Evolutionary conservation across 2,888 invertebrate genomes (phyloP).

Genomic region (Zygothrica quintamaculata): DNA sequence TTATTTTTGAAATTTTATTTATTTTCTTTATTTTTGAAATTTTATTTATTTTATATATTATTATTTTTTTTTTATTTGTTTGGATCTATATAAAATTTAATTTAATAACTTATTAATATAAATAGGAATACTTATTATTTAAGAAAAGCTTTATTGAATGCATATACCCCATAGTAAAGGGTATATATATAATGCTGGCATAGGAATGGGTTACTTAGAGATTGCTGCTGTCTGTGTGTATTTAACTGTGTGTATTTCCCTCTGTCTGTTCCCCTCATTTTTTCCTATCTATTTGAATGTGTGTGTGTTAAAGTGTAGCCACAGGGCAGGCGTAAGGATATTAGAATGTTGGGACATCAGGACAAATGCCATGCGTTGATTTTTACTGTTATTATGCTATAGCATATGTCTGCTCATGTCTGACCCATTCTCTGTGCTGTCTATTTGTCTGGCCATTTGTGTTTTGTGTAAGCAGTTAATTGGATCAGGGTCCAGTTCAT

Average conservation of each 20-base stretch:
- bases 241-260: slow-evolving; percentile 1
- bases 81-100: no score
- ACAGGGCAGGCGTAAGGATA: slow-evolving; percentile 59
- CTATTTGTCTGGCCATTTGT: slow-evolving; percentile 67
- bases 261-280: no score
- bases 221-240: background rate
- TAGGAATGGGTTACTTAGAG: slow-evolving; percentile 18
- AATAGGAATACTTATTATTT: no score
- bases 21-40: no score
- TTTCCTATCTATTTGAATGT: slow-evolving; percentile 11
- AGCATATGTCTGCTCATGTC: slow-evolving; percentile 49
- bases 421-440: slow-evolving; percentile 12
- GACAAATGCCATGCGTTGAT: slow-evolving; percentile 71
- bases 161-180: background rate
- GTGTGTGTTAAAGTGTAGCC: slow-evolving; percentile 51
- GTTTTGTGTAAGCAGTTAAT: slow-evolving; percentile 80
- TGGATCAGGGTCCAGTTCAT: slow-evolving; percentile 64
- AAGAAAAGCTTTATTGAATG: no score
- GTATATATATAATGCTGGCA: slow-evolving; percentile 32
- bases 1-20: no score
- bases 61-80: no score
- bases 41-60: no score
- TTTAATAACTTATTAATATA: no score
- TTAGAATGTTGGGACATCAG: slow-evolving; percentile 17
- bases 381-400: slow-evolving; percentile 70